These are phyloP conservation scores for Macrosoma leucophasiata DNA, from an alignment of 2,888 invertebrate species.

Conservation along the genomic window DNA sequence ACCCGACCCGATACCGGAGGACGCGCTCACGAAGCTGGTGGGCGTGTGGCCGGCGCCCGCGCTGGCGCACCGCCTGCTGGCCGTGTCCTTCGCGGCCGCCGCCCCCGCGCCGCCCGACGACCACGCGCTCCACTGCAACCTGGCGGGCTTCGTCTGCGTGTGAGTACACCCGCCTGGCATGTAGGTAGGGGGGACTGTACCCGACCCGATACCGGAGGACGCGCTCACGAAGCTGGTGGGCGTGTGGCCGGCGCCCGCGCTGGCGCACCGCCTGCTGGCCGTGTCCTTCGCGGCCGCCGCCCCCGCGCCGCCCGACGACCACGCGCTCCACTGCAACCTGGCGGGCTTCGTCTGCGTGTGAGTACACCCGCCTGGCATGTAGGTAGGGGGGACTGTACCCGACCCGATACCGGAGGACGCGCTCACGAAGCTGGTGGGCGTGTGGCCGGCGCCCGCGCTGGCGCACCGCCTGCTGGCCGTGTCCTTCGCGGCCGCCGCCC, in stretches of 20 bases:
- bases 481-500: slow-evolving; percentile 91
- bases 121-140: slow-evolving; percentile 90
- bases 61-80: slow-evolving; percentile 90
- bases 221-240: slow-evolving; percentile 92
- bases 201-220: too few species aligned
- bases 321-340: slow-evolving; percentile 90
- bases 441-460: slow-evolving; percentile 84
- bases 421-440: slow-evolving; percentile 89
- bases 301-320: slow-evolving; percentile 87
- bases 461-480: slow-evolving; percentile 93
- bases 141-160: slow-evolving; percentile 94
- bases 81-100: slow-evolving; percentile 93
- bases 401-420: slow-evolving; percentile 94
- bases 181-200: too few species aligned
- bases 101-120: slow-evolving; percentile 87
- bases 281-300: slow-evolving; percentile 93
- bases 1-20: too few species aligned
- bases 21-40: slow-evolving; percentile 93
- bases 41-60: slow-evolving; percentile 83
- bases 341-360: slow-evolving; percentile 94
- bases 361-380: too few species aligned
- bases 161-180: too few species aligned
- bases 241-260: slow-evolving; percentile 83
- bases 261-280: slow-evolving; percentile 92
- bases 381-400: too few species aligned